These are phyloP conservation scores for Falco punctatus DNA, from an alignment of 2,113 vertebrate species.

Conservation along the genomic window DNA sequence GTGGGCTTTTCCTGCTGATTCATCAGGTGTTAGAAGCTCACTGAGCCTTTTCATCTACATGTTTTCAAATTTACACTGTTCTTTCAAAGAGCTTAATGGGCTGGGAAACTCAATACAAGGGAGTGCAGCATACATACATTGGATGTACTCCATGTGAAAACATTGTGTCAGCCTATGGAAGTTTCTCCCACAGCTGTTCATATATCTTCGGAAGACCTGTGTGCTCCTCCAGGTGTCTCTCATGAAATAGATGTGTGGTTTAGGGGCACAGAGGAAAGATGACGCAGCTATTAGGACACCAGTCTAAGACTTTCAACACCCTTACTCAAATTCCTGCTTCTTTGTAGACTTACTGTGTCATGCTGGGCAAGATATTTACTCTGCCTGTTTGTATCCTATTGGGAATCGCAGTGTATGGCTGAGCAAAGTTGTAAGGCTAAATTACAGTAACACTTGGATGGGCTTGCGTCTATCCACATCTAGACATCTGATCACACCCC, in stretches of 20 bases:
- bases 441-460: not conserved
- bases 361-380: not conserved
- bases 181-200: not conserved
- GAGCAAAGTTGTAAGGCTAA: not conserved
- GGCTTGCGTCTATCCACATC: not conserved
- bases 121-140: accelerated
- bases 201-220: not conserved
- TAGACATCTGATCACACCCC: not conserved
- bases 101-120: not conserved
- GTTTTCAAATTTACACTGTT: not conserved
- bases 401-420: not conserved
- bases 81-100: not conserved
- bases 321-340: not conserved
- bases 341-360: not conserved
- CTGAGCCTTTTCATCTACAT: not conserved
- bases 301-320: not conserved
- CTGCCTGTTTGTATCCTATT: not conserved
- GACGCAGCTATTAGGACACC: not conserved
- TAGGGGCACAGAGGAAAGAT: not conserved
- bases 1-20: not conserved
- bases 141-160: not conserved
- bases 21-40: not conserved
- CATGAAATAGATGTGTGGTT: not conserved
- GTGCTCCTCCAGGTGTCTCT: not conserved
- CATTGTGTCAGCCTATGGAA: not conserved